These are phyloP conservation scores for Himalopsyche tibetana DNA, from an alignment of 2,888 invertebrate genomes.

Conservation along the genomic window DNA sequence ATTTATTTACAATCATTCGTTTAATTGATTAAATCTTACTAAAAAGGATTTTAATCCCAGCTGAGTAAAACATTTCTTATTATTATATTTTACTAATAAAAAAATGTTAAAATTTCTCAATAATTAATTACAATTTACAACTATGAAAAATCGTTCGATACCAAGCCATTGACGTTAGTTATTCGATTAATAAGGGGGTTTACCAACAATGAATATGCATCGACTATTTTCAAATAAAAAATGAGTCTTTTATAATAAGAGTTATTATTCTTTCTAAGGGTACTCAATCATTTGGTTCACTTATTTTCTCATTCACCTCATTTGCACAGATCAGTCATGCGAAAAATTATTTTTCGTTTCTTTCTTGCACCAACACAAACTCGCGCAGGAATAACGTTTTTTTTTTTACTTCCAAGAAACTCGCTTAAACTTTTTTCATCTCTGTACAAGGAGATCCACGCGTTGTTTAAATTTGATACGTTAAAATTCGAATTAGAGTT, in stretches of 20 bases:
- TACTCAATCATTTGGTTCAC: constrained; percentile 77
- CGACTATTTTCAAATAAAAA: constrained; percentile 48
- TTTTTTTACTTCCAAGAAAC: neutral
- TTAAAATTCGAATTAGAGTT: no score
- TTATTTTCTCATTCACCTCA: constrained; percentile 75
- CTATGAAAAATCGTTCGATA: no score
- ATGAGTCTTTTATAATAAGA: constrained; percentile 58
- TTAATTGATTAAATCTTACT: no score
- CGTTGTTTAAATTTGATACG: constrained; percentile 53
- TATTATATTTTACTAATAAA: no score
- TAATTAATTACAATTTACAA: no score
- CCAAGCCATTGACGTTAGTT: no score
- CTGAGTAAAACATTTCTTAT: no score
- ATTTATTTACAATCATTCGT: no score
- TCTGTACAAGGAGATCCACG: constrained; percentile 46
- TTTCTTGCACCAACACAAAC: constrained; percentile 70
- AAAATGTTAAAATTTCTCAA: no score
- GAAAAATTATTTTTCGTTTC: constrained; percentile 77
- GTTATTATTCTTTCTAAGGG: constrained; percentile 70
- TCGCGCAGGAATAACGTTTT: constrained; percentile 19
- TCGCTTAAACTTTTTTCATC: constrained; percentile 39
- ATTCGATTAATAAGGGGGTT: neutral
- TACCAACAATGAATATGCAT: constrained; percentile 56
- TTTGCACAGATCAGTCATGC: constrained; percentile 77
- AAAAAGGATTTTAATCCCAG: no score